phyloP scores from a whole-genome alignment of 1,140 invertebrate genomes.

The Zeugodacus cucurbitae region DNA sequence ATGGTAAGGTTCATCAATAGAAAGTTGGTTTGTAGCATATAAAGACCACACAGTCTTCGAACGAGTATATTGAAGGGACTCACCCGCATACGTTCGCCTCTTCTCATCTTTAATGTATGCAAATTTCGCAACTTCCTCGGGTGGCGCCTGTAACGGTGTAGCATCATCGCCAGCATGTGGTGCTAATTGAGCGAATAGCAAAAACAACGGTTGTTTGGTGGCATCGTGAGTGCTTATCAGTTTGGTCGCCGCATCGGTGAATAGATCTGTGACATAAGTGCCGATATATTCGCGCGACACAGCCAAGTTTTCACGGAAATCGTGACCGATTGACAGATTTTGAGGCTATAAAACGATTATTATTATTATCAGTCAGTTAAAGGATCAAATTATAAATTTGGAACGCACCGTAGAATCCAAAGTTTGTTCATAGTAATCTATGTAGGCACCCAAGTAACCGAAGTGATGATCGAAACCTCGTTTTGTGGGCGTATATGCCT shows the following conservation, averaged over 20 bases:
- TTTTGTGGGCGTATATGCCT: conserved; percentile 78
- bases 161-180: conserved; percentile 79
- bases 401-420: conserved; percentile 69
- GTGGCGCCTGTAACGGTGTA: conserved; percentile 80
- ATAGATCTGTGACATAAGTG: conserved; percentile 81
- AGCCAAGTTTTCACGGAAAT: conserved; percentile 75
- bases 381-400: neutral
- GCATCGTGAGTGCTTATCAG: conserved; percentile 69
- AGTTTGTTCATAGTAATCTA: conserved; percentile 85
- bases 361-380: neutral
- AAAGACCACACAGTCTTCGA: no score
- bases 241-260: conserved; percentile 77
- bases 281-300: conserved; percentile 71
- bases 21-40: no score
- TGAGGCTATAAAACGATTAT: conserved; percentile 5
- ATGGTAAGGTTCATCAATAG: no score
- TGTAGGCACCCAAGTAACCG: conserved; percentile 83
- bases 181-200: conserved; percentile 84
- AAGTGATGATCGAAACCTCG: conserved; percentile 86
- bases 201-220: conserved; percentile 74
- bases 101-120: conserved; percentile 78
- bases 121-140: conserved; percentile 79
- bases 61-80: no score
- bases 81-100: conserved; percentile 77
- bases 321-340: conserved; percentile 71